Conservation (phyloP, 2,113 vertebrate genomes). For the Aegithalos caudatus region DNA sequence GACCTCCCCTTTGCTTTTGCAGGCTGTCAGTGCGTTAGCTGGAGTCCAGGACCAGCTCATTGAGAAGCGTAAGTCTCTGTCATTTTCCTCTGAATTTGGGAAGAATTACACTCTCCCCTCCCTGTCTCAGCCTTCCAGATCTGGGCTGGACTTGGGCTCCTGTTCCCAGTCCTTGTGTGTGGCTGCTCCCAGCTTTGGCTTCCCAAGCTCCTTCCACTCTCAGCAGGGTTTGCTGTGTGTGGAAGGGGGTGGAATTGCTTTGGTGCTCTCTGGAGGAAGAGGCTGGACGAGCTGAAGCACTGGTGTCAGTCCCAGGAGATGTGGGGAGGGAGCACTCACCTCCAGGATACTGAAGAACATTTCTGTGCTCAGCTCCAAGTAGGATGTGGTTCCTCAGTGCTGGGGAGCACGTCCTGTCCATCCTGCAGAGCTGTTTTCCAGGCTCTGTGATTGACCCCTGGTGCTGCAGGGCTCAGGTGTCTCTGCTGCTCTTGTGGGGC, state of each 20-base stretch:
- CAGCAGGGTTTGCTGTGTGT: not conserved
- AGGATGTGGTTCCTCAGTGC: not conserved
- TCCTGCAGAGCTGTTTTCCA: not conserved
- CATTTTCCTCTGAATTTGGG: not conserved
- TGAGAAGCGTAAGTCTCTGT: slow-evolving; percentile 90
- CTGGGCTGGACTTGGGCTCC: rapidly evolving
- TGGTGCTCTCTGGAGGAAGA: not conserved
- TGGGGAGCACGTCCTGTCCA: not conserved
- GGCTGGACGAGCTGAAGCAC: not conserved
- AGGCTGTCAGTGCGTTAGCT: slow-evolving; percentile 94
- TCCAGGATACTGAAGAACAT: too few relatives aligned
- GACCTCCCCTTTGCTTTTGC: not conserved
- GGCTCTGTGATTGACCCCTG: not conserved
- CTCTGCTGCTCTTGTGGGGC: not conserved
- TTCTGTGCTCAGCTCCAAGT: not conserved
- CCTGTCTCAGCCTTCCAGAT: not conserved
- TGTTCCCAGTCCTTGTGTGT: not conserved
- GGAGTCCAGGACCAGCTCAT: slow-evolving; percentile 97
- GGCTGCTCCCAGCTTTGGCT: not conserved
- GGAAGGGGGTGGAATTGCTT: not conserved
- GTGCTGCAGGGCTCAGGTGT: not conserved
- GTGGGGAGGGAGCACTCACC: rapidly evolving
- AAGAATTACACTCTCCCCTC: not conserved
- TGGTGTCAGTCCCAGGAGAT: not conserved
- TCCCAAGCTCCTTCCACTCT: rapidly evolving